A percentile compares a stretch with the other conserved stretches of the same genome.
Evolutionary conservation across 2,113 vertebrate genomes (phyloP).

Genomic region (Ptilorrhoa leucosticta): DNA sequence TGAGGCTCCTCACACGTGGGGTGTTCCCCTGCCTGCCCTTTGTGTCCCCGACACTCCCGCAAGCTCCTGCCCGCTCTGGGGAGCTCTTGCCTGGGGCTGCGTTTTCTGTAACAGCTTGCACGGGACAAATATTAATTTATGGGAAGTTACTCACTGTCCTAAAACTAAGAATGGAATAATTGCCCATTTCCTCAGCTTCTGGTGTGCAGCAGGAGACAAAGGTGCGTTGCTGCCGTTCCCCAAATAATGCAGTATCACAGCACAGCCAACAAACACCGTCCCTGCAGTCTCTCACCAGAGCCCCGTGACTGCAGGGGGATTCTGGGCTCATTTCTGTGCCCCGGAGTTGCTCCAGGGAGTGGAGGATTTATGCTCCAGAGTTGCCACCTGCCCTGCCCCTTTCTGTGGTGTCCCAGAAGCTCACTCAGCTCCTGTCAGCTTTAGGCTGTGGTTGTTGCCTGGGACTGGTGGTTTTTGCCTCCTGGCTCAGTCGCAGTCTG

Average conservation of each 20-base stretch:
- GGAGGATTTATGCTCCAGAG: not conserved
- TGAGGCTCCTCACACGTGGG: no score
- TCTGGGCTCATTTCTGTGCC: not conserved
- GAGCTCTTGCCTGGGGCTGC: not conserved
- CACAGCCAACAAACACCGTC: fast-evolving
- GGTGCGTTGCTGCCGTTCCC: not conserved
- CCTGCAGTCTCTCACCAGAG: not conserved
- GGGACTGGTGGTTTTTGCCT: fast-evolving
- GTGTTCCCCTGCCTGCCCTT: not conserved
- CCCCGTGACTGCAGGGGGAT: not conserved
- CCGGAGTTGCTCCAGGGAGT: not conserved
- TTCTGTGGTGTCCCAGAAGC: not conserved
- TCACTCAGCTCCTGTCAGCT: not conserved
- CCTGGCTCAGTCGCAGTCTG: no score
- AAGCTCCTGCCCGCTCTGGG: not conserved
- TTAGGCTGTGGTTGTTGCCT: not conserved
- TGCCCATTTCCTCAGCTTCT: not conserved
- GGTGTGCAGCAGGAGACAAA: not conserved
- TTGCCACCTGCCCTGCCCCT: not conserved
- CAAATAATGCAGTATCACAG: fast-evolving
- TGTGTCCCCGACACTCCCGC: not conserved
- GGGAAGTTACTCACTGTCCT: not conserved
- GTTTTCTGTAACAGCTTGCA: not conserved
- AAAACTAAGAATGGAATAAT: not conserved
- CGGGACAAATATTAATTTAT: not conserved